phyloP scores from a whole-genome alignment of 2,888 invertebrate genomes.

The Standfussiana lucernea region DNA sequence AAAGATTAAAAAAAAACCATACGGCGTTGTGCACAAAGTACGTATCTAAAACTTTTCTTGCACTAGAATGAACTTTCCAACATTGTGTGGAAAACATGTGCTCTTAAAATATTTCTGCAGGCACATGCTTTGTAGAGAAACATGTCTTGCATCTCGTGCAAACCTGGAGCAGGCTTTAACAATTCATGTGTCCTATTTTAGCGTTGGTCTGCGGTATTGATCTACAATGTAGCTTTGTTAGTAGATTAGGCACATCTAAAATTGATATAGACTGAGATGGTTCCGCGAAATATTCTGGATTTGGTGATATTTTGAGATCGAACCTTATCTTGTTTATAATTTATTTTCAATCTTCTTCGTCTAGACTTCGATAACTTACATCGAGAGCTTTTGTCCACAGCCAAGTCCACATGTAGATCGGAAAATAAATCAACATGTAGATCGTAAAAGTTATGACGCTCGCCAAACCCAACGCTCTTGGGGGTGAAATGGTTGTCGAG shows the following conservation, averaged over 20 bases:
- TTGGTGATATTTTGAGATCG: background rate
- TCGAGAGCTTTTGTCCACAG: background rate
- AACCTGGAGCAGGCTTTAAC: constrained; percentile 1
- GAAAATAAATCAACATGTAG: background rate
- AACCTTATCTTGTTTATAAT: too few species aligned
- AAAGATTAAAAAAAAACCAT: too few species aligned
- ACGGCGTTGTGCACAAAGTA: background rate
- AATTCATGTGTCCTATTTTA: constrained; percentile 40
- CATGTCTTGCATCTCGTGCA: background rate
- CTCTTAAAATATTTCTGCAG: background rate
- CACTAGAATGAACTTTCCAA: background rate
- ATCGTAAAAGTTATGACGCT: too few species aligned
- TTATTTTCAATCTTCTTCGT: background rate
- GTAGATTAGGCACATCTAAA: constrained; percentile 7
- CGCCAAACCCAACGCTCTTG: too few species aligned
- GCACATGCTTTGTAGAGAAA: background rate
- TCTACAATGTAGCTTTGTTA: background rate
- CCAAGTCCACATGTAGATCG: background rate
- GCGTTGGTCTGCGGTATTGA: background rate
- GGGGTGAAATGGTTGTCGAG: too few species aligned
- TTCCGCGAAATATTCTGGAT: background rate
- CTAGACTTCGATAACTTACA: background rate
- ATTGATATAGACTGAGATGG: background rate
- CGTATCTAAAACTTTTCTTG: background rate
- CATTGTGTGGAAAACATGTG: background rate